A percentile compares a stretch with the other conserved stretches of the same genome.
phyloP scores from a whole-genome alignment of 2,888 invertebrate species.

The Lasioglossum marginatum region DNA sequence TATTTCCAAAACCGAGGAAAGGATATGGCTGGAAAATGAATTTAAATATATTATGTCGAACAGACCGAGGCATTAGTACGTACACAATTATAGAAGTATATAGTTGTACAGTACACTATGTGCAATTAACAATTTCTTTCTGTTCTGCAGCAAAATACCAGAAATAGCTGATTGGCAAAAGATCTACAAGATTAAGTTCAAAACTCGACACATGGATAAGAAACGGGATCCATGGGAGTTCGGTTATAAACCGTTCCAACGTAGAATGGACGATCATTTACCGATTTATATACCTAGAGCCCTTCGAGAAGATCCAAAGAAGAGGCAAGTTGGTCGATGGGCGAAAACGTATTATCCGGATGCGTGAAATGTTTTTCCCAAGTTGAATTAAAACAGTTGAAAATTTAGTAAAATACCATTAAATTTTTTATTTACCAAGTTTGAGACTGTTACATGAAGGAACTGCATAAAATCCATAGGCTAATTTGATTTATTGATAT shows the following conservation, averaged over 20 bases:
- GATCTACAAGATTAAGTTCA: conserved; percentile 91
- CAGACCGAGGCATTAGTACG: conserved; percentile 86
- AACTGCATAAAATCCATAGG: neutral
- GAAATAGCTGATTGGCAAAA: conserved; percentile 93
- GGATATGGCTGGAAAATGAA: conserved; percentile 89
- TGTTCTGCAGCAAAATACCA: conserved; percentile 85
- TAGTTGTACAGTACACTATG: neutral
- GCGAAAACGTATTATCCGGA: conserved; percentile 89
- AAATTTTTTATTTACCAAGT: neutral
- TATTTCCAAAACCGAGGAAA: conserved; percentile 89
- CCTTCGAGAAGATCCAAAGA: conserved; percentile 87
- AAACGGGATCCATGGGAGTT: conserved; percentile 90
- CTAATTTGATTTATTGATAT: conserved; percentile 11
- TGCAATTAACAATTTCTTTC: neutral
- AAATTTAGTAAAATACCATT: neutral
- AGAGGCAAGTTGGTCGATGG: conserved; percentile 86
- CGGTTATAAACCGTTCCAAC: conserved; percentile 86
- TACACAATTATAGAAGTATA: conserved; percentile 15
- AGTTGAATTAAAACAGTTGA: conserved; percentile 11
- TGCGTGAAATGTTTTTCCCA: conserved; percentile 63
- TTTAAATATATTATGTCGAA: conserved; percentile 90
- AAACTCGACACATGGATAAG: conserved; percentile 89
- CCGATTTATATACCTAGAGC: conserved; percentile 90
- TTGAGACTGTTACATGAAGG: neutral
- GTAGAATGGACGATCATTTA: conserved; percentile 89